Percentiles rank a stretch among this genome's conserved stretches.
Conservation (phyloP, 2,113 vertebrate genomes). For the Cheirogaleus medius region DNA sequence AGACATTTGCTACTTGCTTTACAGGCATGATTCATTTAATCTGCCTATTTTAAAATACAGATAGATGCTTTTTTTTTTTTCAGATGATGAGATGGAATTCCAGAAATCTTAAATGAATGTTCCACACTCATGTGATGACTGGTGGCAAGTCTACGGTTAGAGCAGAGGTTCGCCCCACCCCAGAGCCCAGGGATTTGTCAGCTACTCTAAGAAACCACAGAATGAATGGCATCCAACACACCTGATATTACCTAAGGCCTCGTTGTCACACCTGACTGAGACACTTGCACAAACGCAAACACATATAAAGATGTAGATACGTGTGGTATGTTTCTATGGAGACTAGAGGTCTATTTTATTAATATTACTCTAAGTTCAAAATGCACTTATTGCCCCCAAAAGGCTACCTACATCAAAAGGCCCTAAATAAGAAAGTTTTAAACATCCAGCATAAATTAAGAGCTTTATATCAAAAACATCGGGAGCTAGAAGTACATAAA, state of each 20-base stretch:
- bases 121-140: background rate
- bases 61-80: background rate
- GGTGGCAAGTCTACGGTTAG: background rate
- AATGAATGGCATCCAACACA: background rate
- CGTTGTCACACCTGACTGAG: too few species aligned
- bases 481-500: slow-evolving; percentile 69
- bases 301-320: background rate
- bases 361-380: background rate
- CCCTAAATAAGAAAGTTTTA: slow-evolving; percentile 23
- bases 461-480: slow-evolving; percentile 36
- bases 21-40: background rate
- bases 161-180: fast-evolving
- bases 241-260: background rate
- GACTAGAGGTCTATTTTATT: background rate
- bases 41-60: background rate
- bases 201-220: too few species aligned
- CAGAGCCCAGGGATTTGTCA: background rate
- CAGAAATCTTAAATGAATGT: background rate
- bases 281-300: background rate
- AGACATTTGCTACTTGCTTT: background rate
- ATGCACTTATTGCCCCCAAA: background rate
- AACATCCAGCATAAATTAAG: slow-evolving; percentile 57
- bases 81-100: background rate
- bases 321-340: background rate
- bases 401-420: slow-evolving; percentile 48